These are phyloP conservation scores for Brachionus calyciflorus DNA, from an alignment of 1,140 invertebrate genomes.

Conservation along the genomic window DNA sequence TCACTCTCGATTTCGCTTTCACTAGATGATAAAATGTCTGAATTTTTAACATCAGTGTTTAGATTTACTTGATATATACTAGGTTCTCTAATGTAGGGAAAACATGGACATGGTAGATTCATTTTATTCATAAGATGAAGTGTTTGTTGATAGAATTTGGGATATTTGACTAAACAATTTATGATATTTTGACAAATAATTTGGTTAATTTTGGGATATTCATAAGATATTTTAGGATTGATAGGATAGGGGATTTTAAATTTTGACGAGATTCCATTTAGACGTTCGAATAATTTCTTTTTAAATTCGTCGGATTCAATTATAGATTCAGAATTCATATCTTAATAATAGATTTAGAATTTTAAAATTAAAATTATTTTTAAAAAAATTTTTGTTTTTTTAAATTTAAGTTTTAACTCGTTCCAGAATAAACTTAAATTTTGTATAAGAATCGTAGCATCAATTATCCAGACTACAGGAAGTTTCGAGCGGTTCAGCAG, in stretches of 20 bases:
- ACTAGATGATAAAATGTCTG: not conserved
- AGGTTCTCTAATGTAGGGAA: constrained; percentile 9
- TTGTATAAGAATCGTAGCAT: no score
- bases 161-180: not conserved
- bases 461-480: no score
- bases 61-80: not conserved
- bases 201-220: constrained; percentile 33
- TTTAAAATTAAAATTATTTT: no score
- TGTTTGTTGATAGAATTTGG: constrained; percentile 75
- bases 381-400: no score
- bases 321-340: not conserved
- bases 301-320: constrained; percentile 21
- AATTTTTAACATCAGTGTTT: not conserved
- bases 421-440: no score
- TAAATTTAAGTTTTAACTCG: no score
- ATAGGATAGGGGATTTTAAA: constrained; percentile 18
- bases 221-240: not conserved
- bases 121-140: constrained; percentile 93
- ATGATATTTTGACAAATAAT: constrained; percentile 34
- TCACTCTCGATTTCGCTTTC: constrained; percentile 34
- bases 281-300: constrained; percentile 20
- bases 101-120: constrained; percentile 82
- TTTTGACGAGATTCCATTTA: constrained; percentile 22
- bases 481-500: no score
- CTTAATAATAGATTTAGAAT: no score